Base-by-base conservation (phyloP, 2,113 vertebrate genomes). In the Polyodon spathula region DNA sequence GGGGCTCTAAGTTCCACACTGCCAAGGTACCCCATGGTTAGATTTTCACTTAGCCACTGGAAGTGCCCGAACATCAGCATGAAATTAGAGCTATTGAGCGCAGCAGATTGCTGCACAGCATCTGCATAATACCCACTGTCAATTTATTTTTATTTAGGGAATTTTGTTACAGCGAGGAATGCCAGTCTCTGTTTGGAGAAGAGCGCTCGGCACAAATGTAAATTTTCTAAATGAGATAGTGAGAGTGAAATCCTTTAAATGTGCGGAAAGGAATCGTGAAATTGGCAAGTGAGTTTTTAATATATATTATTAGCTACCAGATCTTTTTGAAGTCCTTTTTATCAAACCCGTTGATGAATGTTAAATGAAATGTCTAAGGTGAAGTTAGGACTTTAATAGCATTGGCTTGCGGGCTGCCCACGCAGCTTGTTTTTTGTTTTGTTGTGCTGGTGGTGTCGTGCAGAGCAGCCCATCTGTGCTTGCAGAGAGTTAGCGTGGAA, bases 401-500 rank as follows among this genome's bases (percentile, higher is more conserved):
- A 66, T 54, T 57, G 56, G 27, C 27, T 27, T 27, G 54, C 43
- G 17, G 67, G 60, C 59, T 60, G 66, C 66, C 58, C 59, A 61
- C 51, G 54, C 63, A 54, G 56, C 71, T 11, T n/a, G 63, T 62
- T 27, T 27, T 27, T 64, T 68, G 66, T 65, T 62, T 61, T 54
- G 71, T 58, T 5, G 63, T 68, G 27, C 9, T 16, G 6, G 58
- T 54, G 62, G 65, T 48, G 60, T 2, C 71, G 9, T 65, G 73
- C 75, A 76, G 81, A 48, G 77, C 76, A 48, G 72, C 68, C 84
- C 82, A 80, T 85, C 77, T 86, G 84, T 73, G 75, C 42, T 70
- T 64, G 63, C 64, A 56, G 62, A 27, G 63, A 51, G 59, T 57
- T 58, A 67, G 43, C 16, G 61, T 40, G 63, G 44, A 56, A 58